Base-by-base conservation (phyloP, 1,140 invertebrate species). In the Holotrichia oblita region DNA sequence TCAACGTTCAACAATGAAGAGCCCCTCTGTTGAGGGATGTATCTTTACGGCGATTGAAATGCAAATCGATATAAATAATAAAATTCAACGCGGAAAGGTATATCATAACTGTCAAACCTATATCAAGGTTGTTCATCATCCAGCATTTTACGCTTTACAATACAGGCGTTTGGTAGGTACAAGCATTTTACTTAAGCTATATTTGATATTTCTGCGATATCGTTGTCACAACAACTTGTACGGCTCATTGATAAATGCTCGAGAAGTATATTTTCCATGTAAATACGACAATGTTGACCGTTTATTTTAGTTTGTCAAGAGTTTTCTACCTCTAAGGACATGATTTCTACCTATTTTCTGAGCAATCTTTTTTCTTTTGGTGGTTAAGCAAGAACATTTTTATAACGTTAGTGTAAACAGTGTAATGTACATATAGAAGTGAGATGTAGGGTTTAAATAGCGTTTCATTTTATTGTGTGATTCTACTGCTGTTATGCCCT, bases 61-160 rank as follows among this genome's bases (percentile, higher is more conserved):
- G 75, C 77, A 81, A 81, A 81, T 81, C 80, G 76, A 73, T 78
- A 80, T 81, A 82, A 81, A 82, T 82, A 81, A 82, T 79, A 74
- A 82, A 82, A 82, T 82, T 77, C 79, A 69, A 80, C 76, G 76
- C 76, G 69, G 69, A 78, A 82, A 77, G 75, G 79, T 79, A 80
- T 79, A 79, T 81, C 79, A 81, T 81, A 81, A 80, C 79, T 77
- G 81, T 82, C 81, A 82, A 73, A 80, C 80, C 81, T 80, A 74
- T 75, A 80, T 82, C 81, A 81, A 73, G 24, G 24, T 41, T 79
- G 41, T 78, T 74, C 48, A 78, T 78, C 77, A 69, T 69, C 20
- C 27, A 69, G 61, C 61, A 69, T 69, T 69, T 69, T 69, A 22
- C 77, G 77, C 42, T 76, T 69, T 61, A 79, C 75, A 79, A 79